Evolutionary conservation across 2,888 invertebrate genomes (phyloP).

Genomic region (Bimastos eiseni): DNA sequence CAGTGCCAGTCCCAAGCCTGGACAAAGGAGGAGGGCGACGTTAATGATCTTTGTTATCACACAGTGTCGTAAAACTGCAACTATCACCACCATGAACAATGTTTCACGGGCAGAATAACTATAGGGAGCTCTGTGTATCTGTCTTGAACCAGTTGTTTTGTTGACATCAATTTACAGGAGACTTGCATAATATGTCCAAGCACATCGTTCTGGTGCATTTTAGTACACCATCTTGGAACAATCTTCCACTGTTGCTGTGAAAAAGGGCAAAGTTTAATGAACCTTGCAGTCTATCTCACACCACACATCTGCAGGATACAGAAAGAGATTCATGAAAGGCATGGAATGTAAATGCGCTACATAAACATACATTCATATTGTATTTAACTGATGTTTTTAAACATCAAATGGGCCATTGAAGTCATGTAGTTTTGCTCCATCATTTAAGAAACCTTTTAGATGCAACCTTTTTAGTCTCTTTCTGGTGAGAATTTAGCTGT

Average conservation of each 20-base stretch:
- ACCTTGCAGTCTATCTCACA: background rate
- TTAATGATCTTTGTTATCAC: too few species aligned
- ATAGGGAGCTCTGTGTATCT: background rate
- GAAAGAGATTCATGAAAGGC: background rate
- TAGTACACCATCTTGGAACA: background rate
- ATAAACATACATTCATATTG: background rate
- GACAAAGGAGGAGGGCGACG: too few species aligned
- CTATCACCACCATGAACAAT: background rate
- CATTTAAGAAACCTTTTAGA: background rate
- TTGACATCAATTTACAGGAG: background rate
- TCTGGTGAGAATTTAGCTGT: background rate
- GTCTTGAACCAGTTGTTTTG: background rate
- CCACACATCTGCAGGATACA: background rate
- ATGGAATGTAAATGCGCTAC: background rate
- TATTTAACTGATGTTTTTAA: background rate
- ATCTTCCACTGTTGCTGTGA: background rate
- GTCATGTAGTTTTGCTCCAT: background rate
- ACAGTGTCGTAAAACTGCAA: too few species aligned
- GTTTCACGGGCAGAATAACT: background rate
- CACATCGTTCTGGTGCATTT: background rate
- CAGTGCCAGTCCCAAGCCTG: too few species aligned
- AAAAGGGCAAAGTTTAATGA: background rate
- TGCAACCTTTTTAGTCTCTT: background rate
- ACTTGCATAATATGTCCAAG: background rate
- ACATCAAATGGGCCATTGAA: background rate